Evolutionary conservation across 2,113 vertebrate genomes (phyloP), one percentile per base, ranked within the genome.

Genomic region (Sisor rabdophorus): DNA sequence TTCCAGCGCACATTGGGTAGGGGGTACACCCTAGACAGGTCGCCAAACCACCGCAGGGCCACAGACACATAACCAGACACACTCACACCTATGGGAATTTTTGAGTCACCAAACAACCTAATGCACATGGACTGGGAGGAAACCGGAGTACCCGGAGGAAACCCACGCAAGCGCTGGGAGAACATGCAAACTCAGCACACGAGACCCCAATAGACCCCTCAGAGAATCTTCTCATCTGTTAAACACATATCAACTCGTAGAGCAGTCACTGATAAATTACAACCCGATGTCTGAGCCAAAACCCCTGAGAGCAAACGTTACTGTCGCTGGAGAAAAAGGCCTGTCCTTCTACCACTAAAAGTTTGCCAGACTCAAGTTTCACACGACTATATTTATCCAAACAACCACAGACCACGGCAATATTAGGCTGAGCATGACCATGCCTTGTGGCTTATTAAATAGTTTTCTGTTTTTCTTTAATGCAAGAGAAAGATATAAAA

Each of bases 361-460:
- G 80, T 84, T 89, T 86, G 87, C 8, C 40, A 77, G 84, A 86
- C 79, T 90, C 86, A 67, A 74, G 72, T 91, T 89, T 87, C 89
- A 87, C 40, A 64, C 67, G 17, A 61, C 89, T 88, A 90, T 84
- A 86, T 89, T 89, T 89, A 90, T 86, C 79, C 70, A 32, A 75
- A 79, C 59, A 47, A 75, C 79, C 83, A 71, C 12, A n/a, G 74
- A 84, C 47, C 83, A n/a, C n/a, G 82, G 59, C 81, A 85, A 61
- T 71, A 84, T 84, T 22, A 70, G 73, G 73, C 55, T 28, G 68
- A 80, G 72, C 32, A 64, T 68, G 55, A 32, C 19, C 1, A 67
- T 58, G 30, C 13, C 30, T 68, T 16, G 55, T 28, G 36, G 2
- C n/a, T 60, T 30, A 16, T 24, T 68, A n/a, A 20, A 47, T 54